These are phyloP conservation scores for Phaonia tiefii DNA, from an alignment of 2,888 invertebrate species.

Conservation along the genomic window DNA sequence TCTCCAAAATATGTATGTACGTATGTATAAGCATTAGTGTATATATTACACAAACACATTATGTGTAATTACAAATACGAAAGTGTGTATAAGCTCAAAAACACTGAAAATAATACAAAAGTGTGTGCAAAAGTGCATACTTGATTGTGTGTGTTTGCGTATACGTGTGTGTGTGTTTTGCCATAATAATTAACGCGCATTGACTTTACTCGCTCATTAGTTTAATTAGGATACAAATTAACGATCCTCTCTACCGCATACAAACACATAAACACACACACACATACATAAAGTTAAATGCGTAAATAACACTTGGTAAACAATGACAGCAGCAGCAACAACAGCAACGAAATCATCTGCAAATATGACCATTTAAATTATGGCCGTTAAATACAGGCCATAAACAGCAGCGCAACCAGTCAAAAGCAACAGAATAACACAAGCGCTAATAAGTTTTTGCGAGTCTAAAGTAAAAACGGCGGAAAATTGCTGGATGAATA, in stretches of 20 bases:
- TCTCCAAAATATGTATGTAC: not conserved
- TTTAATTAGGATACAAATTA: constrained; percentile 80
- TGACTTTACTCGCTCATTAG: constrained; percentile 80
- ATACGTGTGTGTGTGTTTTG: constrained; percentile 45
- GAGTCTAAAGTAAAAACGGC: constrained; percentile 22
- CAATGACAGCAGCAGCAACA: constrained; percentile 42
- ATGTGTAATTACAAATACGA: constrained; percentile 39
- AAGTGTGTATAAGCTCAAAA: not conserved
- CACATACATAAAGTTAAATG: constrained; percentile 61
- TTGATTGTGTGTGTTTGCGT: constrained; percentile 39
- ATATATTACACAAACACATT: not conserved
- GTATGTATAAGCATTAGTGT: not conserved
- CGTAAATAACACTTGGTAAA: constrained; percentile 65
- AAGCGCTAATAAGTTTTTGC: constrained; percentile 29
- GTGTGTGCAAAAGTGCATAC: not conserved
- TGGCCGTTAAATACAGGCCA: constrained; percentile 48
- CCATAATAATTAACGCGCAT: constrained; percentile 72
- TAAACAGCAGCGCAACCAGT: not conserved
- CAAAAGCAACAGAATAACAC: constrained; percentile 1
- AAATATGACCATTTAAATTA: constrained; percentile 55
- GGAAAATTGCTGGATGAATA: not conserved
- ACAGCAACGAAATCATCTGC: constrained; percentile 11
- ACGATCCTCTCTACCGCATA: constrained; percentile 72
- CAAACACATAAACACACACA: constrained; percentile 23
- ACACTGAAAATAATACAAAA: not conserved